Evolutionary conservation across 2,113 vertebrate species (phyloP).

Genomic region (Amblyornis subalaris): DNA sequence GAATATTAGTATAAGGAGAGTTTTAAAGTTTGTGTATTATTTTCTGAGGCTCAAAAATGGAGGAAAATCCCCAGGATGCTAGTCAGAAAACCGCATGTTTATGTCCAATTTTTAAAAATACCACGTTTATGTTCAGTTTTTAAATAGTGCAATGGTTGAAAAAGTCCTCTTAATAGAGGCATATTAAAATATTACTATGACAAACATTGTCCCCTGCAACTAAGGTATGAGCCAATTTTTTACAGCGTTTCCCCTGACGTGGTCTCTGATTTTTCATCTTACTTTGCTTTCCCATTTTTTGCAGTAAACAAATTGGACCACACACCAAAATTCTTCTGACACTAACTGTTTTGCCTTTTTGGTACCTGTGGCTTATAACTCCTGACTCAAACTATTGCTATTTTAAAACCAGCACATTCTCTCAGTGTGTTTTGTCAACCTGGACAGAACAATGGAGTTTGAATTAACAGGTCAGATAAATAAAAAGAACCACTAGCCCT

Average conservation of each 20-base stretch:
- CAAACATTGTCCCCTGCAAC: neutral
- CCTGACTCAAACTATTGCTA: neutral
- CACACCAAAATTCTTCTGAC: neutral
- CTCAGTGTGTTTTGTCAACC: neutral
- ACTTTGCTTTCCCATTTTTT: neutral
- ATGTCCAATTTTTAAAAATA: neutral
- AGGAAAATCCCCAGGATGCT: neutral
- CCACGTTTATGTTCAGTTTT: neutral
- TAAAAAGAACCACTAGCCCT: neutral
- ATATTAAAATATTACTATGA: neutral
- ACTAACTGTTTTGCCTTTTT: neutral
- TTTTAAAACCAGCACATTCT: neutral
- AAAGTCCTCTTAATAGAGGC: neutral
- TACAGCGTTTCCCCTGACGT: neutral
- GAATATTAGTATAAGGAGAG: neutral
- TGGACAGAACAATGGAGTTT: neutral
- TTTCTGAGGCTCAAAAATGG: neutral
- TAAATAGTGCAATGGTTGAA: neutral
- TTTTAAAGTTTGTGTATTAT: neutral
- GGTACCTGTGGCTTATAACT: neutral
- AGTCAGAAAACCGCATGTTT: neutral
- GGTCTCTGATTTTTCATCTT: neutral
- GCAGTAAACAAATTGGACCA: neutral
- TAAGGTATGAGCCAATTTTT: accelerated
- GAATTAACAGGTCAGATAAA: neutral